Percentiles rank a stretch among this genome's conserved stretches.
Conservation (phyloP, 2,797 vertebrate genomes). For the Tolypeutes matacus region DNA sequence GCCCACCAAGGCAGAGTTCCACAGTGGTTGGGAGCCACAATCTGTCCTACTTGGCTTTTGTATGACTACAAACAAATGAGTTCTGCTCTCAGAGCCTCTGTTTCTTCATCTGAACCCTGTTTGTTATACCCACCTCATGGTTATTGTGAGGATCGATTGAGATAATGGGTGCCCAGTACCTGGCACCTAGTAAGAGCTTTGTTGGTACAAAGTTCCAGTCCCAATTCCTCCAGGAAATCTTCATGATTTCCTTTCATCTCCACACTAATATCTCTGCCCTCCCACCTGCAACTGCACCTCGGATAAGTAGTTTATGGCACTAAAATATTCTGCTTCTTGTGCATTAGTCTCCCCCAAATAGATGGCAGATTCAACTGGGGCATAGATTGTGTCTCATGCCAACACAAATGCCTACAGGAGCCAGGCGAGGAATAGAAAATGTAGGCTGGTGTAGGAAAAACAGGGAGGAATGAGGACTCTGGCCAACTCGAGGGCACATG, state of each 20-base stretch:
- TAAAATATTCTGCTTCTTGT: conserved; percentile 29
- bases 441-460: conserved; percentile 49
- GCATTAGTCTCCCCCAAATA: not conserved
- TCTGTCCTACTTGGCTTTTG: not conserved
- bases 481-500: conserved; percentile 56
- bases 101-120: not conserved
- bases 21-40: not conserved
- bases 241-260: not conserved
- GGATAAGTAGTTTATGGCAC: not conserved
- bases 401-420: conserved; percentile 47
- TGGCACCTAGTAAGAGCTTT: not conserved
- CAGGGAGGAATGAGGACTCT: not conserved
- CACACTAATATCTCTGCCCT: not conserved
- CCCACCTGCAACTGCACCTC: not conserved
- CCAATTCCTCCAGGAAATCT: not conserved
- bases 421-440: conserved; percentile 54
- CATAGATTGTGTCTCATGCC: conserved; percentile 16
- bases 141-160: not conserved
- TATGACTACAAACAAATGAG: not conserved
- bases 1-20: not conserved
- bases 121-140: not conserved
- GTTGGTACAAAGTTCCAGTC: not conserved
- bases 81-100: not conserved
- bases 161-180: not conserved
- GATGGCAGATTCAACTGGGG: conserved; percentile 46